phyloP scores from a whole-genome alignment of 2,113 vertebrate species.

The Pseudorectes ferrugineus region DNA sequence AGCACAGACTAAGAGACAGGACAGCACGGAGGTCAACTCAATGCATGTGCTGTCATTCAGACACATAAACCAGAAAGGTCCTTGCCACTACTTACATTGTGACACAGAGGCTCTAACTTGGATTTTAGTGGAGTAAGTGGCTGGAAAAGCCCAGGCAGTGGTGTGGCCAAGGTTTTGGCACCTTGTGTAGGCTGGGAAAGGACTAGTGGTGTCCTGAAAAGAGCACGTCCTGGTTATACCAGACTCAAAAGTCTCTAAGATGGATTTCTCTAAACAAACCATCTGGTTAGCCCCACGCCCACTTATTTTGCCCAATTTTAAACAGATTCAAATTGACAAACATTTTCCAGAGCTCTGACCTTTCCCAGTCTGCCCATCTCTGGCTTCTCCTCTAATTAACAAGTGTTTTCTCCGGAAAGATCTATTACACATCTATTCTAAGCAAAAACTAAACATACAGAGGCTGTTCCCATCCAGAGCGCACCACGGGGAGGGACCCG shows the following conservation, averaged over 20 bases:
- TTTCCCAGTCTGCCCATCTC: neutral
- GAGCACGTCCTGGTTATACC: neutral
- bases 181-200: neutral
- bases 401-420: neutral
- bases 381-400: neutral
- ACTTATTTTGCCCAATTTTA: neutral
- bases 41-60: neutral
- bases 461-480: neutral
- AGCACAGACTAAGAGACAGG: neutral
- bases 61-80: neutral
- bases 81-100: neutral
- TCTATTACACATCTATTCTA: neutral
- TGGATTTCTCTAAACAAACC: neutral
- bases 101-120: neutral
- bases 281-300: neutral
- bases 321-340: neutral
- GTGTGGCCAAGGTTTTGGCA: neutral
- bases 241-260: neutral
- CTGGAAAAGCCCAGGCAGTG: neutral
- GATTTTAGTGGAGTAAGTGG: neutral
- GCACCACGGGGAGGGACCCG: neutral
- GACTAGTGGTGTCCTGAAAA: neutral
- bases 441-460: neutral
- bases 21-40: neutral
- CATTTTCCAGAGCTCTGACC: constrained; percentile 19